phyloP scores from a whole-genome alignment of 2,113 vertebrate species.

The Natator depressus region DNA sequence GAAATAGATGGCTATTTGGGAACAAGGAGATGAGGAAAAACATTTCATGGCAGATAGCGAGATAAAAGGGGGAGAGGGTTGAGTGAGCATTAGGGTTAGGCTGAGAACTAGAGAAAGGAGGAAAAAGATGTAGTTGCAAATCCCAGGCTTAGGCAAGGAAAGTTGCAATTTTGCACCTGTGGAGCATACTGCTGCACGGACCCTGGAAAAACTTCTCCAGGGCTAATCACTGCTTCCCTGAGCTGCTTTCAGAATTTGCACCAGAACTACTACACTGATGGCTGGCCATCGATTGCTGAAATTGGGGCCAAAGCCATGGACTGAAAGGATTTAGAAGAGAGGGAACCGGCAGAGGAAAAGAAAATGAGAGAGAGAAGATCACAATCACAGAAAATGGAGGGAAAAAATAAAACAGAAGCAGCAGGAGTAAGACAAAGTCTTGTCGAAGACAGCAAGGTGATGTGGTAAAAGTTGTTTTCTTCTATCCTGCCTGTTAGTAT shows the following conservation, averaged over 20 bases:
- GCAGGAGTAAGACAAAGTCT: neutral
- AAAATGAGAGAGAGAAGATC: neutral
- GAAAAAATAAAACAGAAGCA: neutral
- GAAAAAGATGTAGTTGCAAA: neutral
- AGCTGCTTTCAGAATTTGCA: neutral
- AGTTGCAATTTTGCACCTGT: neutral
- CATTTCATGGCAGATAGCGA: neutral
- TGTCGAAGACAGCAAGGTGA: neutral
- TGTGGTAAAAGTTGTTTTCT: neutral
- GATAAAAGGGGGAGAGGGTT: neutral
- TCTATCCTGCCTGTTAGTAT: neutral
- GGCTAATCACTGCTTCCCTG: neutral
- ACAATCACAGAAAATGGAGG: neutral
- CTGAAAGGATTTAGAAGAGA: neutral
- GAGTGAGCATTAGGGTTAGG: neutral
- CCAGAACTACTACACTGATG: neutral
- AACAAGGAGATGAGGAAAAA: neutral
- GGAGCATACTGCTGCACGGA: neutral
- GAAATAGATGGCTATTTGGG: neutral
- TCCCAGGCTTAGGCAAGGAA: neutral
- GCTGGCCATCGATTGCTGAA: neutral
- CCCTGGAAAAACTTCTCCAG: neutral
- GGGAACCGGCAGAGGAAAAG: neutral
- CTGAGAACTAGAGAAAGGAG: neutral
- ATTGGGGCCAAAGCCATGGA: neutral